phyloP scores from a whole-genome alignment of 2,113 vertebrate genomes.

The Brienomyrus longianalis region DNA sequence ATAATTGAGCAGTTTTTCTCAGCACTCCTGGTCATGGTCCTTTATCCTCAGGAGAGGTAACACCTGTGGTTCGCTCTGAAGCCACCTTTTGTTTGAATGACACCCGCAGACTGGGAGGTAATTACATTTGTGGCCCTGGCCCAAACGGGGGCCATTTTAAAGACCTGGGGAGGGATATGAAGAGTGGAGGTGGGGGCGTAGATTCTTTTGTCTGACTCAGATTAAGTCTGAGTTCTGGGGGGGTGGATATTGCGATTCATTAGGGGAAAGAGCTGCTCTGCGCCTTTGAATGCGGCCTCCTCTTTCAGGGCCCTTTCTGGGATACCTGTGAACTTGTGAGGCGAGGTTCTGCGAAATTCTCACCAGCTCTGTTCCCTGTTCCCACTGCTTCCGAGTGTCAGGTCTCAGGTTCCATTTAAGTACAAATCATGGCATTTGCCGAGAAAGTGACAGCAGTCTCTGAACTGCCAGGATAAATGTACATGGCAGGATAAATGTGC shows the following conservation, averaged over 20 bases:
- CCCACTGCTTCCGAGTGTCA: conserved; percentile 11
- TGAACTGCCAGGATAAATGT: conserved; percentile 6
- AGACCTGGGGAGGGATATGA: conserved; percentile 55
- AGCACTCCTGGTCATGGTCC: conserved; percentile 53
- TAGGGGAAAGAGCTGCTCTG: conserved; percentile 46
- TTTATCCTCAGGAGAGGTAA: conserved; percentile 68
- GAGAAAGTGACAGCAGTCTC: conserved; percentile 7
- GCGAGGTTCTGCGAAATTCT: conserved; percentile 23
- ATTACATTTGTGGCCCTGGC: conserved; percentile 68
- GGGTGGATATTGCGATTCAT: conserved; percentile 48
- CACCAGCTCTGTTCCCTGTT: conserved; percentile 10
- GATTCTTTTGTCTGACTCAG: conserved; percentile 57
- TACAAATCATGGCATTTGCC: conserved; percentile 9
- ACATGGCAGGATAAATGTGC: not conserved
- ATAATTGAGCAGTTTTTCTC: conserved; percentile 58
- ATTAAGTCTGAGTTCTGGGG: conserved; percentile 61
- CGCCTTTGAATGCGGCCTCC: conserved; percentile 4
- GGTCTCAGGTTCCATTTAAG: conserved; percentile 24
- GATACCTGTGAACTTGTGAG: conserved; percentile 43
- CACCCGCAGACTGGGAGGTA: conserved; percentile 66
- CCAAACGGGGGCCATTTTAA: conserved; percentile 57
- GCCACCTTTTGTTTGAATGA: conserved; percentile 64
- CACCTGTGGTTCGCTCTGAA: conserved; percentile 71
- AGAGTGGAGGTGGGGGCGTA: conserved; percentile 38
- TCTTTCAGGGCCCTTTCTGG: conserved; percentile 26